Evolutionary conservation across 2,113 vertebrate species (phyloP).

Genomic region (Gulo gulo): DNA sequence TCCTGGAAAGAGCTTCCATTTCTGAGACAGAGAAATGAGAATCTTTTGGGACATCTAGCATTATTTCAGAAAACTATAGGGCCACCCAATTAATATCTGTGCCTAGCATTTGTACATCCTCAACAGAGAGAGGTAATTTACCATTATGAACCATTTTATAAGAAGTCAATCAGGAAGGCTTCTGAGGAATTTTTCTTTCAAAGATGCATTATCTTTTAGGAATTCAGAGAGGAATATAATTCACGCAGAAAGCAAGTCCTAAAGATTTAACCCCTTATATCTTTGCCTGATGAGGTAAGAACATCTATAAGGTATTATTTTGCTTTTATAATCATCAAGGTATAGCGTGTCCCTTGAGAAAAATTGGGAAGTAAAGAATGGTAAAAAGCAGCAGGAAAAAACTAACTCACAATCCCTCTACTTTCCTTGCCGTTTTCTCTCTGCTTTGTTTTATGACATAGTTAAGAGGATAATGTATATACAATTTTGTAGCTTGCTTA

Average conservation of each 20-base stretch:
- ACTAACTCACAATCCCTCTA: not conserved
- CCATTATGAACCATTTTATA: not conserved
- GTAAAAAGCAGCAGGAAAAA: not conserved
- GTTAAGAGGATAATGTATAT: constrained; percentile 6
- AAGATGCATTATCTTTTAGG: not conserved
- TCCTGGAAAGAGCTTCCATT: not conserved
- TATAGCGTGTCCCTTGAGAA: not conserved
- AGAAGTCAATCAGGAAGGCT: not conserved
- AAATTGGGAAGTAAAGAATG: not conserved
- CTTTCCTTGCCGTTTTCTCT: not conserved
- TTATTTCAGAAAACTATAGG: not conserved
- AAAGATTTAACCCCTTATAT: not conserved
- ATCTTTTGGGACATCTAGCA: not conserved
- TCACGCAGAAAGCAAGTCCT: not conserved
- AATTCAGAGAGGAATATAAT: not conserved
- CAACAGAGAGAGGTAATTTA: not conserved
- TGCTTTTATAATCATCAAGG: constrained; percentile 5
- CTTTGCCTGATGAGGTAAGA: not conserved
- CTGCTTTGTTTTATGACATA: not conserved
- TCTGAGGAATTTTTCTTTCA: not conserved
- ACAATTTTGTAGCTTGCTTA: not conserved
- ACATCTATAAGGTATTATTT: not conserved
- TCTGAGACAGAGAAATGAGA: not conserved
- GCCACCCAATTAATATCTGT: not conserved
- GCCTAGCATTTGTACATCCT: not conserved